Percentiles rank a stretch among this genome's conserved stretches.
Conservation (phyloP, 2,888 invertebrate species). For the Chalcosyrphus nemorum region DNA sequence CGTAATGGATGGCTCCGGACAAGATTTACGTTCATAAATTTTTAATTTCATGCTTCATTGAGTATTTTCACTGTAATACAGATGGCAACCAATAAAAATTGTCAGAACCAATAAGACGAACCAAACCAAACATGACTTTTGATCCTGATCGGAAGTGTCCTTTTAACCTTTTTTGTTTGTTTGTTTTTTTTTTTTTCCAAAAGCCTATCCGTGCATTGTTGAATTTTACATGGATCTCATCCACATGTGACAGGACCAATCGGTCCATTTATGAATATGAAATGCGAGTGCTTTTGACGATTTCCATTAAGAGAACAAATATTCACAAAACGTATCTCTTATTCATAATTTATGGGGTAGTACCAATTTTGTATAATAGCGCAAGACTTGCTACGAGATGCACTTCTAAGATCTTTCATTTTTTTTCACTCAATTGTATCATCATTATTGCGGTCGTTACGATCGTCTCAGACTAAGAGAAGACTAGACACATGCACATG, state of each 20-base stretch:
- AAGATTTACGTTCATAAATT: slow-evolving; percentile 54
- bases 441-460: slow-evolving; percentile 1
- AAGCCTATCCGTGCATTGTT: background rate
- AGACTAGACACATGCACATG: background rate
- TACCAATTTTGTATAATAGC: background rate
- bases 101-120: background rate
- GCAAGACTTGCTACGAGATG: background rate
- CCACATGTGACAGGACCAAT: slow-evolving; percentile 29
- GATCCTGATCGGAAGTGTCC: slow-evolving; percentile 36
- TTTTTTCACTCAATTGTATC: slow-evolving; percentile 12
- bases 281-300: slow-evolving; percentile 33
- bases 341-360: slow-evolving; percentile 37
- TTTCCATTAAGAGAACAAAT: slow-evolving; percentile 15
- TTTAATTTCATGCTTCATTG: slow-evolving; percentile 61
- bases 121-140: slow-evolving; percentile 28
- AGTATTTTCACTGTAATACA: slow-evolving; percentile 30
- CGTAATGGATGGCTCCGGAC: slow-evolving; percentile 39
- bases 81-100: slow-evolving; percentile 32
- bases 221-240: slow-evolving; percentile 4
- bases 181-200: background rate
- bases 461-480: background rate
- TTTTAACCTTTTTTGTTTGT: slow-evolving; percentile 23
- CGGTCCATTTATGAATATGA: slow-evolving; percentile 42
- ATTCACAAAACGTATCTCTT: slow-evolving; percentile 10
- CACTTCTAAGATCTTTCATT: background rate